A percentile compares a stretch with the other conserved stretches of the same genome.
phyloP scores from a whole-genome alignment of 1,140 invertebrate species.

The Drosophila burlai region DNA sequence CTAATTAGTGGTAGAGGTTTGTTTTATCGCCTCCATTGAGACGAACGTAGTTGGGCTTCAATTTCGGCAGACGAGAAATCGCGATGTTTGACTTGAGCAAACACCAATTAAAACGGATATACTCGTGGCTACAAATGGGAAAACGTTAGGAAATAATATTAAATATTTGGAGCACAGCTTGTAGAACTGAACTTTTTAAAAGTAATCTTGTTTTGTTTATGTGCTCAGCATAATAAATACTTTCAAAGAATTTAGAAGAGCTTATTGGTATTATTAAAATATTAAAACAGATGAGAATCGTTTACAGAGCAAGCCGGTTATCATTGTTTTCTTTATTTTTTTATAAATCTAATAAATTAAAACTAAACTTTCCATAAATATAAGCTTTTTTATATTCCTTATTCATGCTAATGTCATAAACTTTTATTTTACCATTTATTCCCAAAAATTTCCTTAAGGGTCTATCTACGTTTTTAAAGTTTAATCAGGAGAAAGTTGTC shows the following conservation, averaged over 20 bases:
- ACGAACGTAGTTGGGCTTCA: not conserved
- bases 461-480: not conserved
- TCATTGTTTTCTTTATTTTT: no score
- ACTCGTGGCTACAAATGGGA: not conserved
- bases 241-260: not conserved
- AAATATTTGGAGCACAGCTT: not conserved
- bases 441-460: no score
- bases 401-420: no score
- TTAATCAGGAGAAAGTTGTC: not conserved
- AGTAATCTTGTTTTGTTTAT: not conserved
- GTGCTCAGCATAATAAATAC: not conserved
- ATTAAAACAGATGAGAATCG: not conserved
- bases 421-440: no score
- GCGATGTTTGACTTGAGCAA: conserved; percentile 2
- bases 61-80: conserved; percentile 8
- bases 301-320: no score
- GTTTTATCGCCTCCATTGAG: conserved; percentile 20
- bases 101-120: conserved; percentile 8
- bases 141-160: not conserved
- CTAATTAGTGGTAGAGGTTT: conserved; percentile 44
- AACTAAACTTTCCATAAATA: no score
- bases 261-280: not conserved
- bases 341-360: no score
- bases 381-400: no score
- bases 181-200: not conserved